Base-by-base conservation (phyloP, 2,888 invertebrate species). In the Tenthredo scrophulariae region DNA sequence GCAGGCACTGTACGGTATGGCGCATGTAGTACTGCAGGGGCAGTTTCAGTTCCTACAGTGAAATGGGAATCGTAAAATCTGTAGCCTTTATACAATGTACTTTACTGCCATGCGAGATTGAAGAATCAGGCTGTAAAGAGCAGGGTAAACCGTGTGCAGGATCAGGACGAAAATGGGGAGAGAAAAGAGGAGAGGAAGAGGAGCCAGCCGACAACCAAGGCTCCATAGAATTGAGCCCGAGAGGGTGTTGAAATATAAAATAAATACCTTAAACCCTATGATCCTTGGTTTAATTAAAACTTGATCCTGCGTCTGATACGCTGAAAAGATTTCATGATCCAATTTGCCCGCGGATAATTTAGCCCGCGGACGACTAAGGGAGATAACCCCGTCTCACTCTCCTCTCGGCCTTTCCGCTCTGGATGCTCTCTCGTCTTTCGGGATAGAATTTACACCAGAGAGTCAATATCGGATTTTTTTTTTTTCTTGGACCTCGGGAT, bases 261-360 rank as follows among this genome's bases (percentile, higher is more conserved):
- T 91, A 92, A 91, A 91, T 92, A 92, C 91, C 91, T 91, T 92
- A 89, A 91, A 89, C 89, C 90, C 88, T 87, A 85, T 90, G 88
- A 91, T 90, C 90, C 90, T 84, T 84, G 89, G 86, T 91, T 91
- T 92, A 92, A 92, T 92, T 92, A 92, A 92, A 92, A 92, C 88
- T 92, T 92, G 90, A 92, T 91, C 91, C 90, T 87, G 87, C 87
- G 88, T 88, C 89, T 88, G 89, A 90, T 91, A 88, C 88, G 85
- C 86, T 84, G 88, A 86, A 86, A 89, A 90, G 89, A 90, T 89
- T 90, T 88, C 86, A 86, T 87, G 86, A 90, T 89, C 88, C 90
- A 89, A 89, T 89, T 89, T 88, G 87, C 87, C 86, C 75, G 85
- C 84, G 88, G 88, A 89, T 90, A 89, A 90, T 91, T 90, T 88